Evolutionary conservation across 2,888 invertebrate species (phyloP).

Genomic region (Sinohyriopsis cumingii): DNA sequence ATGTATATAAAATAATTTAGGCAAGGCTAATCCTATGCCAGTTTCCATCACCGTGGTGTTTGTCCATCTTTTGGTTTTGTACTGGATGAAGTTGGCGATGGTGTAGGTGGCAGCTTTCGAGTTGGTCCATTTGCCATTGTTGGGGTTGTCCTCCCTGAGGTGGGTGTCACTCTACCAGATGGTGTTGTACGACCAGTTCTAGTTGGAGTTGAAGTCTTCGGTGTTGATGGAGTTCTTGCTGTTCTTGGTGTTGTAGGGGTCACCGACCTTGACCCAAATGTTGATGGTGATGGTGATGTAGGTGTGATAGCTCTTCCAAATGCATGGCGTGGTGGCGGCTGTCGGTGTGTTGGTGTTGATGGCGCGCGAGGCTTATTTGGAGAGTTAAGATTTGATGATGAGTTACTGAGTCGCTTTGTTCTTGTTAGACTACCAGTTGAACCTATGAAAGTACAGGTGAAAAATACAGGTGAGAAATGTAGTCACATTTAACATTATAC

Average conservation of each 20-base stretch:
- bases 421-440: constrained; percentile 60
- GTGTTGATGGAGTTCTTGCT: constrained; percentile 36
- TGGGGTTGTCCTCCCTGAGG: constrained; percentile 41
- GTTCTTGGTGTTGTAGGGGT: constrained; percentile 51
- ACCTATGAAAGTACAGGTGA: constrained; percentile 34
- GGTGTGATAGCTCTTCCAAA: constrained; percentile 44
- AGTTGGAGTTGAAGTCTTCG: constrained; percentile 55
- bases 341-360: constrained; percentile 27
- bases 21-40: not conserved
- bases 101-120: constrained; percentile 52
- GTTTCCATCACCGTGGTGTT: constrained; percentile 8
- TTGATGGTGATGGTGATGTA: constrained; percentile 25
- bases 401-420: constrained; percentile 58
- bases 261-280: constrained; percentile 48
- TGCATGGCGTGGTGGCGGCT: constrained; percentile 33
- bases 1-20: too few species aligned
- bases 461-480: not conserved
- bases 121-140: constrained; percentile 45
- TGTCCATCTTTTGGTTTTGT: too few species aligned
- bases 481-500: not conserved
- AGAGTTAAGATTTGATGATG: constrained; percentile 55
- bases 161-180: constrained; percentile 41
- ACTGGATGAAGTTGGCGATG: constrained; percentile 4
- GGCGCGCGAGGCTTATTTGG: constrained; percentile 41
- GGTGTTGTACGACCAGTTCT: constrained; percentile 44